Percentiles rank a stretch among this genome's conserved stretches.
phyloP scores from a whole-genome alignment of 2,888 invertebrate genomes.

The Tiliacea aurago region DNA sequence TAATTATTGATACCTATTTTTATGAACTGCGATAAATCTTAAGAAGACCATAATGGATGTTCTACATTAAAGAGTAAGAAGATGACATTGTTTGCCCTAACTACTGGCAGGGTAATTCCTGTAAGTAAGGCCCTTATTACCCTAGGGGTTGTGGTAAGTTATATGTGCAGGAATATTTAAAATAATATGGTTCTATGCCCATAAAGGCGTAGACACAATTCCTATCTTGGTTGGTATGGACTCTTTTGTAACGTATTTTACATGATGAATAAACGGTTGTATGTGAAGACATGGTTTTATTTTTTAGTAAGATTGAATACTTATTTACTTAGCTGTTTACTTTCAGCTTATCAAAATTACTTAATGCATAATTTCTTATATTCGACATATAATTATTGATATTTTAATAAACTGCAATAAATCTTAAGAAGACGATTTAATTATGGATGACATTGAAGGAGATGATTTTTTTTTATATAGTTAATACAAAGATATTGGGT shows the following conservation, averaged over 20 bases:
- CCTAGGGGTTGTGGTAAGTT: constrained; percentile 13
- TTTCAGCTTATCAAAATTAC: too few relatives aligned
- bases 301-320: constrained; percentile 24
- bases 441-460: neutral
- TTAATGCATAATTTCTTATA: too few relatives aligned
- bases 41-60: neutral
- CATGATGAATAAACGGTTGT: constrained; percentile 74
- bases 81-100: neutral
- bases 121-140: constrained; percentile 6
- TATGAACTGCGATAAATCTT: neutral
- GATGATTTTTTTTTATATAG: too few relatives aligned
- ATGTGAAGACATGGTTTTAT: constrained; percentile 59
- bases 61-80: constrained; percentile 3
- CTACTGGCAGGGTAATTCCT: constrained; percentile 16
- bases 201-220: constrained; percentile 22
- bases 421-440: neutral
- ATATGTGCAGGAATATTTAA: constrained; percentile 42
- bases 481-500: too few relatives aligned
- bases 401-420: neutral
- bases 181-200: constrained; percentile 8
- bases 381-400: neutral
- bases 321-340: too few relatives aligned
- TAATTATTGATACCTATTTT: neutral
- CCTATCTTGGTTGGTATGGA: constrained; percentile 66
- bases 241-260: constrained; percentile 78